Base-by-base conservation (phyloP, 2,888 invertebrate species). In the Harpalus rubripes region DNA sequence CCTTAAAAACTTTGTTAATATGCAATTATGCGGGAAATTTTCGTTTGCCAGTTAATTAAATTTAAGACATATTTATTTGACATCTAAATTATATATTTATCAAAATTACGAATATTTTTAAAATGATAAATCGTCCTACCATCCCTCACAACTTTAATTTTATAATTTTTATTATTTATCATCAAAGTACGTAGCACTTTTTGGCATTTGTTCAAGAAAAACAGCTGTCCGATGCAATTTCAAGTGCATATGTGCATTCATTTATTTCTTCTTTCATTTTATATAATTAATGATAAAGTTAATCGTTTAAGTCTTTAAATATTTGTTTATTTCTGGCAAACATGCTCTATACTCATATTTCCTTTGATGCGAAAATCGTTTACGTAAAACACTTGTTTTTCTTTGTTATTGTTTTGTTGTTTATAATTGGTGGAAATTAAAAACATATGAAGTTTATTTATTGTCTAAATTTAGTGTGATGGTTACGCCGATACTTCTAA, bases 361-460 rank as follows among this genome's bases (percentile, higher is more conserved):
- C 2, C 18, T 65, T 65, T 2, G 18, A 15, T 26, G 22, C 32
- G 22, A 65, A 18, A 18, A 18, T 59, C 8, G 7, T 61, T 16
- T n/a, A 12, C 22, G 15, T 12, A 65, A 15, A 22, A 65, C 7
- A 18, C 22, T 65, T 26, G 18, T 61, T 61, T 61, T 61, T 61
- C 7, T 65, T 65, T 65, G 22, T 63, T 18, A n/a, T n/a, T 63
- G 18, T 63, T 63, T 63, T 8, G 63, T 22, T 22, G 63, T 65
- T 65, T 65, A 32, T 12, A 52, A 52, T 52, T 52, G 44, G 8
- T 52, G 12, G 10, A 5, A 32, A 5, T 32, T 32, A 6, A 32
- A 32, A 32, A 32, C 6, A 32, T 32, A 61, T 61, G 22, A 61
- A 59, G 59, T 59, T 59, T 22, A 22, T 59, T 59, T 16, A 59